Evolutionary conservation across 2,113 vertebrate species (phyloP), one percentile per base, ranked within the genome.

Genomic region (Pterocles orientalis): DNA sequence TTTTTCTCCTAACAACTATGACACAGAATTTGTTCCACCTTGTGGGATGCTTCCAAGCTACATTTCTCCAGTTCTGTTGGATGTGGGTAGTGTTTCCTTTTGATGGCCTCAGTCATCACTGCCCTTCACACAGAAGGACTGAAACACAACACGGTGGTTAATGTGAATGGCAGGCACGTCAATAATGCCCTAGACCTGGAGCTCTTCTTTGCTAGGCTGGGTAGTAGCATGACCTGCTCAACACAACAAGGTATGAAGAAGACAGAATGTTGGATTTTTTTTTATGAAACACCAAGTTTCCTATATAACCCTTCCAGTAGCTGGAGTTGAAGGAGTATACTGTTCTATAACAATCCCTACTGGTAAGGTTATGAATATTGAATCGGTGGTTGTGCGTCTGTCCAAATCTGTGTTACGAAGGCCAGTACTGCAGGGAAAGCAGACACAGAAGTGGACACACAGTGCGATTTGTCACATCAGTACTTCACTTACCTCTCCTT

Each of bases 101-200:
- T 47, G 18, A 73, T 41, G 31, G 39, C 10, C 20, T 60, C 24
- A 36, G 41, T 51, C n/a, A 60, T 53, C 34, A 24, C 17, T 33
- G 10, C 9, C 3, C 12, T 73, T 31, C 21, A 23, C 29, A 48
- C 17, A 29, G 6, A 76, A 71, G 47, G 24, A n/a, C 16, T 11
- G 47, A 58, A 23, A 76, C 18, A 58, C 0, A 0, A 43, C 17
- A 51, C 0, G 1, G 33, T 1, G 1, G 14, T 43, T 80, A 19
- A 41, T n/a, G 25, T 31, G 20, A 53, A 66, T 11, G 17, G 28
- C 34, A 56, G 41, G 14, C 10, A 57, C 1, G 0, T 31, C 31
- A 66, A 8, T 50, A 43, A 28, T 71, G 23, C 26, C 53, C 36
- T 80, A 87, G 23, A 81, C 15, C 12, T 23, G 83, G 62, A 71